Evolutionary conservation across 2,888 invertebrate species (phyloP), one percentile per base, ranked within the genome.

Genomic region (Ormia ochracea): DNA sequence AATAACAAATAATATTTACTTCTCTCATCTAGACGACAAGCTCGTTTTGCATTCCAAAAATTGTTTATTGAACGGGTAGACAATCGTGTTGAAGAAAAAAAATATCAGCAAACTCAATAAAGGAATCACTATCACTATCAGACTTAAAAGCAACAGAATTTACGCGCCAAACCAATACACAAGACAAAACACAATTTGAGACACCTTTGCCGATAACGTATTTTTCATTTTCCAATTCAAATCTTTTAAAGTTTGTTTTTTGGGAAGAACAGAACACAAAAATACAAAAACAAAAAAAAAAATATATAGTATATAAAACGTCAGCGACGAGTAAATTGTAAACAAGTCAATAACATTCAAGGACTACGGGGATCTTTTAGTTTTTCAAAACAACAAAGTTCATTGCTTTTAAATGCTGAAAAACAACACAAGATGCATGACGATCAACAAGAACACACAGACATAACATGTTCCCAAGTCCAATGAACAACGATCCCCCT

Each of bases 321-420:
- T n/a, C n/a, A 41, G 21, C 45, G n/a, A 52, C 36, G 17, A 59
- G 33, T 43, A 61, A 43, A 69, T 69, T 43, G 69, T 70, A 79
- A 74, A 75, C 59, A 76, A 76, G 75, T 80, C 75, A 80, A 76
- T 76, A 80, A 80, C 76, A 76, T 76, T 72, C 72, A 80, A 80
- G 76, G 72, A 80, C 76, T 76, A 69, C 17, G 54, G 61, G 61
- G 28, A 59, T 59, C 26, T 63, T n/a, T 69, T 10, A 48, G 5
- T 54, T 54, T 63, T 69, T 69, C 48, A 69, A 63, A 69, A 69
- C 76, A 76, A 48, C 45, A 76, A 63, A 63, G 69, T 69, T 76
- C 76, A 76, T 76, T 76, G 76, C 76, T 69, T 48, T 56, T 28
- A 45, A 61, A 52, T 23, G 23, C n/a, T 28, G 23, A 28, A 43